Evolutionary conservation across 2,888 invertebrate genomes (phyloP).

Genomic region (Morpho deidamia): DNA sequence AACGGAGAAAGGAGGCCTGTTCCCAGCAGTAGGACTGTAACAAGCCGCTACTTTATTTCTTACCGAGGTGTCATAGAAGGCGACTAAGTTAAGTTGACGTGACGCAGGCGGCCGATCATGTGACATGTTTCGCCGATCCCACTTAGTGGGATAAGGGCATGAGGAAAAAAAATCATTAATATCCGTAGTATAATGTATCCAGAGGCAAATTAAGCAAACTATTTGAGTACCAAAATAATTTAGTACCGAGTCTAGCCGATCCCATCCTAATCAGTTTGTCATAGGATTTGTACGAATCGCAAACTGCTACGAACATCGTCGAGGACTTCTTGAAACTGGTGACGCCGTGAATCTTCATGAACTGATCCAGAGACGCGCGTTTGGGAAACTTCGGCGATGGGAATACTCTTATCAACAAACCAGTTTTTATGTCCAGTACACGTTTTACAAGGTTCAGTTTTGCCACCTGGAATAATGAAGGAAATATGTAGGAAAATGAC

Average conservation of each 20-base stretch:
- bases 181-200: not conserved
- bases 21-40: not conserved
- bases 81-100: too few species aligned
- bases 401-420: slow-evolving; percentile 34
- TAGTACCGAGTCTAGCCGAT: slow-evolving; percentile 20
- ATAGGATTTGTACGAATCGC: slow-evolving; percentile 27
- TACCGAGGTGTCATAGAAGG: not conserved
- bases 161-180: not conserved
- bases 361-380: slow-evolving; percentile 20
- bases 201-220: not conserved
- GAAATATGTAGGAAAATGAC: too few species aligned
- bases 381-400: slow-evolving; percentile 24
- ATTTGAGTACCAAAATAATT: too few species aligned
- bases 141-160: too few species aligned
- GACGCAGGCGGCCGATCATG: not conserved
- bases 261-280: slow-evolving; percentile 32
- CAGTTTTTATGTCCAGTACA: slow-evolving; percentile 29
- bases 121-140: too few species aligned
- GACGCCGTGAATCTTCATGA: slow-evolving; percentile 31
- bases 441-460: slow-evolving; percentile 36
- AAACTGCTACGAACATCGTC: slow-evolving; percentile 28
- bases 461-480: slow-evolving; percentile 31
- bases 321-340: slow-evolving; percentile 31
- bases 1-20: too few species aligned
- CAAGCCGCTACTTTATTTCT: too few species aligned